phyloP scores from a whole-genome alignment of 2,113 vertebrate genomes.

The Girardinichthys multiradiatus region DNA sequence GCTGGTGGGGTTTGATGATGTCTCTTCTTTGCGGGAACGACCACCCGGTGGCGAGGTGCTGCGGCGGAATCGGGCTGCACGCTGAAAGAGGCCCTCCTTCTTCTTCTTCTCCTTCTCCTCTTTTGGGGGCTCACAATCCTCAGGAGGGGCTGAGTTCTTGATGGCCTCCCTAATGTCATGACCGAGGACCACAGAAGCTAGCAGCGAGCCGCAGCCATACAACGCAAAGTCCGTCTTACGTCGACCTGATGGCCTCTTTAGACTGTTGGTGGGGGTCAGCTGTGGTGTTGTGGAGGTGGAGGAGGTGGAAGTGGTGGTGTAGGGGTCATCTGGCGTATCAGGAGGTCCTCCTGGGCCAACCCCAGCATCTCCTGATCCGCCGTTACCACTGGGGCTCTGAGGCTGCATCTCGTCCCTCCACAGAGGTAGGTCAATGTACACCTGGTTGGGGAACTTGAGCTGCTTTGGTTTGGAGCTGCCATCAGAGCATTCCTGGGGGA shows the following conservation, averaged over 20 bases:
- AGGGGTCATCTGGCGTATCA: conserved; percentile 82
- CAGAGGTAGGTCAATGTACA: conserved; percentile 91
- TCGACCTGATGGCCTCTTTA: conserved; percentile 77
- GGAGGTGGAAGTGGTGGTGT: conserved; percentile 80
- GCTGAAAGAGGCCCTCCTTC: conserved; percentile 87
- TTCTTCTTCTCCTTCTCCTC: conserved; percentile 85
- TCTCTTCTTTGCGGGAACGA: conserved; percentile 79
- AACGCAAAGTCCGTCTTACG: conserved; percentile 86
- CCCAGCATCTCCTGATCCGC: conserved; percentile 70
- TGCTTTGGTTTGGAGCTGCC: conserved; percentile 89
- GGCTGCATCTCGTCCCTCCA: conserved; percentile 87
- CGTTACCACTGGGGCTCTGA: conserved; percentile 49
- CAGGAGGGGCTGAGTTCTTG: conserved; percentile 68
- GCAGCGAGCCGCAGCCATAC: conserved; percentile 85
- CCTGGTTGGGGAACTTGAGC: conserved; percentile 87
- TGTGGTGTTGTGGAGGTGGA: conserved; percentile 86
- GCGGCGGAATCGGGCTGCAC: conserved; percentile 84
- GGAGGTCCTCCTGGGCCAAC: conserved; percentile 40
- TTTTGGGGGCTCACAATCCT: conserved; percentile 79
- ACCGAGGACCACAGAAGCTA: conserved; percentile 89
- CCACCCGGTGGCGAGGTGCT: conserved; percentile 81
- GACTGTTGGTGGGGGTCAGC: conserved; percentile 86
- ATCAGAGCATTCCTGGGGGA: conserved; percentile 80
- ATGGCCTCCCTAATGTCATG: conserved; percentile 86
- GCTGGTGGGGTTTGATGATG: conserved; percentile 24